phyloP scores from a whole-genome alignment of 2,113 vertebrate species.

The Anhinga anhinga region DNA sequence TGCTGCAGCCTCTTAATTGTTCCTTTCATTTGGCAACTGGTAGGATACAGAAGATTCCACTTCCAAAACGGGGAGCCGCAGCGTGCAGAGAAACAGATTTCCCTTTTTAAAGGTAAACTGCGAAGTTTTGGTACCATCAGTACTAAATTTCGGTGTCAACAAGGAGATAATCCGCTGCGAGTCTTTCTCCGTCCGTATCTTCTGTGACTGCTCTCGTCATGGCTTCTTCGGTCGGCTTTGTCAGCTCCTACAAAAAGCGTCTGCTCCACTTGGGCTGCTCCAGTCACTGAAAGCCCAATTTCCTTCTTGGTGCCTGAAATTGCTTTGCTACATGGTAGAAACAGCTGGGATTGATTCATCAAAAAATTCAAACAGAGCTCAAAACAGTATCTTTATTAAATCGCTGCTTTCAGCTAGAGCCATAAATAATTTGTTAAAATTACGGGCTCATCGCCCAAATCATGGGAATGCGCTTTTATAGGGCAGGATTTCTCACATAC shows the following conservation, averaged over 20 bases:
- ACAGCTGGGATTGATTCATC: conserved; percentile 34
- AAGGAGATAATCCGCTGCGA: not conserved
- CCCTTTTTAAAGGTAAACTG: not conserved
- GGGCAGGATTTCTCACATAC: not conserved
- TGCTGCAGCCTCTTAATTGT: not conserved
- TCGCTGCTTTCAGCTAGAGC: not conserved
- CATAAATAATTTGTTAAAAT: not conserved
- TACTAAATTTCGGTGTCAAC: not conserved
- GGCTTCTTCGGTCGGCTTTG: not conserved
- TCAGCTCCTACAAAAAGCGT: not conserved
- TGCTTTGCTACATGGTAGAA: not conserved
- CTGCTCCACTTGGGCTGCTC: conserved; percentile 20
- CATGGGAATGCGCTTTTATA: not conserved
- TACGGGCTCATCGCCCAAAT: not conserved
- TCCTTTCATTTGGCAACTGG: not conserved
- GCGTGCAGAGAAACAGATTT: rapidly evolving
- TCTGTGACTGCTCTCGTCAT: not conserved
- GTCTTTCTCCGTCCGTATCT: not conserved
- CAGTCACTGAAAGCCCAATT: not conserved
- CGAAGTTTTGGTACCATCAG: not conserved
- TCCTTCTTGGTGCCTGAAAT: conserved; percentile 14
- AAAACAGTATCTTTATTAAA: not conserved
- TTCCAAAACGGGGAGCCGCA: not conserved
- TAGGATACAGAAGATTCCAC: not conserved
- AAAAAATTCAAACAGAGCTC: not conserved